Conservation (phyloP, 2,113 vertebrate species). For the Capreolus pygargus region DNA sequence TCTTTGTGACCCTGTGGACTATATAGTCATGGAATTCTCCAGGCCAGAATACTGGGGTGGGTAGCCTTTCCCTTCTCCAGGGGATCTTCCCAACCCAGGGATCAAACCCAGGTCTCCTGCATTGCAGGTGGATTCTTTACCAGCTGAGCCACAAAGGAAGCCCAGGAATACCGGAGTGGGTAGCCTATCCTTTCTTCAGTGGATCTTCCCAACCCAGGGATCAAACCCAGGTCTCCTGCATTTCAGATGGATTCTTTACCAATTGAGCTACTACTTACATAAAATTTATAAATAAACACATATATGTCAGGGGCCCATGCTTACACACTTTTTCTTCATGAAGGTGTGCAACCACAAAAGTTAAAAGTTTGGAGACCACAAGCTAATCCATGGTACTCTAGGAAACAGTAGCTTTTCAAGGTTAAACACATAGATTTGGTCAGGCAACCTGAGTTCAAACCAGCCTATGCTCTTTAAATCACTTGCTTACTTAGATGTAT, state of each 20-base stretch:
- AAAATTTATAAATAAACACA: background rate
- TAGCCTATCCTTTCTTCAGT: background rate
- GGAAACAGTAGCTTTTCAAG: background rate
- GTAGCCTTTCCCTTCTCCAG: background rate
- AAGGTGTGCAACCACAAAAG: background rate
- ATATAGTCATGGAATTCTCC: background rate
- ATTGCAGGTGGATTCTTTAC: background rate
- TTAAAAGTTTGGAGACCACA: background rate
- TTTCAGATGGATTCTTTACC: background rate
- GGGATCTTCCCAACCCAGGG: background rate
- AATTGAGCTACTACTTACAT: background rate
- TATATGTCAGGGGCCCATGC: background rate
- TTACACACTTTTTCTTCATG: background rate
- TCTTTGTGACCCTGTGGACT: background rate
- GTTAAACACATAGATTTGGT: background rate
- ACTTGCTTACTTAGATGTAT: background rate
- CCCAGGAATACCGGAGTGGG: background rate
- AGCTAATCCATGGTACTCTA: background rate
- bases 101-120: background rate
- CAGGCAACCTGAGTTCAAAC: background rate
- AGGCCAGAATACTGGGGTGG: background rate
- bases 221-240: background rate
- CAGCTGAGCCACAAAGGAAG: background rate
- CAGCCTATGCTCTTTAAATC: background rate
- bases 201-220: background rate